A percentile compares a stretch with the other conserved stretches of the same genome.
Evolutionary conservation across 2,797 vertebrate genomes (phyloP).

Genomic region (Hypotaenidia okinawae): DNA sequence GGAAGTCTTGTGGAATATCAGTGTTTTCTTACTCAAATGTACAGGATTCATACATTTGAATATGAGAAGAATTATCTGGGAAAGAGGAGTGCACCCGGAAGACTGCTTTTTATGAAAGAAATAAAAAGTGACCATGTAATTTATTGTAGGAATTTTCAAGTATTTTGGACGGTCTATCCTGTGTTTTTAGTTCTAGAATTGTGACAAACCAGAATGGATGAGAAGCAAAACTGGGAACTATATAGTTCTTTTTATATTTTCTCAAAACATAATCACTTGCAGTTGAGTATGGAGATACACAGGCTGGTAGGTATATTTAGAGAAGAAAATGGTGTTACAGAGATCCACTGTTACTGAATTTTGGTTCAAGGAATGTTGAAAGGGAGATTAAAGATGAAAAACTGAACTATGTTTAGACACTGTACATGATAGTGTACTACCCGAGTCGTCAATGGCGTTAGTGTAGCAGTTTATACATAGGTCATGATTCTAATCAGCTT

Average conservation of each 20-base stretch:
- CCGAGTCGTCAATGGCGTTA: background rate
- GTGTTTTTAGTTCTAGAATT: background rate
- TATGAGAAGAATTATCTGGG: background rate
- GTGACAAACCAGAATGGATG: background rate
- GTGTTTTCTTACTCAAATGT: background rate
- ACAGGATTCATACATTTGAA: background rate
- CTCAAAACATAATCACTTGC: background rate
- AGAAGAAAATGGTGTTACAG: background rate
- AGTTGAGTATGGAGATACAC: background rate
- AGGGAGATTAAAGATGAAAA: conserved; percentile 2
- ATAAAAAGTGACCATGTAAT: background rate
- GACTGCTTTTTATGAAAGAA: background rate
- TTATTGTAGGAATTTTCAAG: background rate
- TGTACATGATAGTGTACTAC: background rate
- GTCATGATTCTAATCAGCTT: conserved; percentile 2
- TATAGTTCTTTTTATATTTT: background rate
- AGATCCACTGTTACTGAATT: background rate
- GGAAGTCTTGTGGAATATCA: background rate
- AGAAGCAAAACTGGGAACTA: background rate
- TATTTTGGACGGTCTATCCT: background rate
- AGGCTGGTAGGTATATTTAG: background rate
- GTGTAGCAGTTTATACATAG: background rate
- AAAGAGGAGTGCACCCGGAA: background rate
- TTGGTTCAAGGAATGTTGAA: background rate
- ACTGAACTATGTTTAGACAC: background rate